Percentiles rank a stretch among this genome's conserved stretches.
phyloP scores from a whole-genome alignment of 2,888 invertebrate species.

The Blastobasis lacticolella region DNA sequence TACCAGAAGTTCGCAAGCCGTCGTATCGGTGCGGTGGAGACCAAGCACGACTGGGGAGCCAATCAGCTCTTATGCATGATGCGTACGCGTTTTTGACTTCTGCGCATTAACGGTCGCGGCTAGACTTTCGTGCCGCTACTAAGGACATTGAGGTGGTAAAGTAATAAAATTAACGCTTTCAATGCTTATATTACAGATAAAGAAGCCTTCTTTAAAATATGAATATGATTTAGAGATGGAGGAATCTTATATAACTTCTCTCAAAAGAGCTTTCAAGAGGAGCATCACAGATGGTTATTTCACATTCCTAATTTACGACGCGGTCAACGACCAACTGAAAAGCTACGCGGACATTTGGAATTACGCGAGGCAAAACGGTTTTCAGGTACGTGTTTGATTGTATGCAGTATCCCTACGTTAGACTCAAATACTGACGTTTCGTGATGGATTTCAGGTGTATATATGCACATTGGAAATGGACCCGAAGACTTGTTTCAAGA shows the following conservation, averaged over 20 bases:
- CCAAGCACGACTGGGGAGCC: too few species aligned
- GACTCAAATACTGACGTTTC: not conserved
- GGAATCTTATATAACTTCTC: slow-evolving; percentile 83
- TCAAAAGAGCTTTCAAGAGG: slow-evolving; percentile 93
- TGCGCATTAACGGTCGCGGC: too few species aligned
- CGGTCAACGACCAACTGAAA: slow-evolving; percentile 87
- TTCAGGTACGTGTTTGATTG: slow-evolving; percentile 76
- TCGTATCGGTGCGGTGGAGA: too few species aligned
- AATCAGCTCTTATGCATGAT: too few species aligned
- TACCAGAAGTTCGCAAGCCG: too few species aligned
- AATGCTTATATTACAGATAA: slow-evolving; percentile 35
- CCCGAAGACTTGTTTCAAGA: slow-evolving; percentile 81
- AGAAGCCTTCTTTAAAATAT: slow-evolving; percentile 83
- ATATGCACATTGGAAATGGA: slow-evolving; percentile 92
- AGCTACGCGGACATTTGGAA: slow-evolving; percentile 93
- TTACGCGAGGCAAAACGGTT: slow-evolving; percentile 87
- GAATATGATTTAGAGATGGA: slow-evolving; percentile 92
- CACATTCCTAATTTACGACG: slow-evolving; percentile 94
- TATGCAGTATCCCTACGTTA: too few species aligned
- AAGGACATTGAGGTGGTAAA: too few species aligned
- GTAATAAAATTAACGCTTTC: too few species aligned
- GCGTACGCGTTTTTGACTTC: too few species aligned
- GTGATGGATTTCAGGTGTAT: slow-evolving; percentile 80
- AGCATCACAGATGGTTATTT: slow-evolving; percentile 93
- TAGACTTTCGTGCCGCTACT: too few species aligned